Evolutionary conservation across 2,888 invertebrate genomes (phyloP).

Genomic region (Crossocerus cetratus): DNA sequence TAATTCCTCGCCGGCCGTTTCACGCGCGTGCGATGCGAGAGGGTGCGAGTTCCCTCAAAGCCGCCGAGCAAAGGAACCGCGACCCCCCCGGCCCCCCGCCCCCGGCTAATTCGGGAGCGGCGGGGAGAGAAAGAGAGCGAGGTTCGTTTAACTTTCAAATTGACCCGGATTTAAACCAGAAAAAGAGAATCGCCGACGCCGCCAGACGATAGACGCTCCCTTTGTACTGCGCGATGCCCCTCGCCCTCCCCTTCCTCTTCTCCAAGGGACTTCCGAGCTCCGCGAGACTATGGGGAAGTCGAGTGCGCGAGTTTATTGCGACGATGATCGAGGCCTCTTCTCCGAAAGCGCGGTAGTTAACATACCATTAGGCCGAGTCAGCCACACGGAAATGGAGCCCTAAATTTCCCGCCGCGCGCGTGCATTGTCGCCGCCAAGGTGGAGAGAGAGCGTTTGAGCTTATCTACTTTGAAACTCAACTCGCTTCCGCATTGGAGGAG

Average conservation of each 20-base stretch:
- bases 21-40: slow-evolving; percentile 23
- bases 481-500: too few species aligned
- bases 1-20: slow-evolving; percentile 29
- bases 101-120: slow-evolving; percentile 50
- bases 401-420: not conserved
- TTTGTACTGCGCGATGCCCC: too few species aligned
- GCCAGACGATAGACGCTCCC: too few species aligned
- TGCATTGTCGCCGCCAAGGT: slow-evolving; percentile 12
- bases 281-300: too few species aligned
- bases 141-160: slow-evolving; percentile 63
- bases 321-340: too few species aligned
- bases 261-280: too few species aligned
- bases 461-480: too few species aligned
- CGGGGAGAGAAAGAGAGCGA: not conserved
- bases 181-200: slow-evolving; percentile 14
- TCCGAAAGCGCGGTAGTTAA: too few species aligned
- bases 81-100: slow-evolving; percentile 12
- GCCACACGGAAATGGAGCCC: not conserved
- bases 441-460: slow-evolving; percentile 1
- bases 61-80: slow-evolving; percentile 33
- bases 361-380: too few species aligned
- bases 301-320: too few species aligned
- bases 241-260: too few species aligned
- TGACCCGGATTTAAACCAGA: slow-evolving; percentile 59
- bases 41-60: not conserved